Evolutionary conservation across 2,113 vertebrate genomes (phyloP).

Genomic region (Brachypodius melanocephalos): DNA sequence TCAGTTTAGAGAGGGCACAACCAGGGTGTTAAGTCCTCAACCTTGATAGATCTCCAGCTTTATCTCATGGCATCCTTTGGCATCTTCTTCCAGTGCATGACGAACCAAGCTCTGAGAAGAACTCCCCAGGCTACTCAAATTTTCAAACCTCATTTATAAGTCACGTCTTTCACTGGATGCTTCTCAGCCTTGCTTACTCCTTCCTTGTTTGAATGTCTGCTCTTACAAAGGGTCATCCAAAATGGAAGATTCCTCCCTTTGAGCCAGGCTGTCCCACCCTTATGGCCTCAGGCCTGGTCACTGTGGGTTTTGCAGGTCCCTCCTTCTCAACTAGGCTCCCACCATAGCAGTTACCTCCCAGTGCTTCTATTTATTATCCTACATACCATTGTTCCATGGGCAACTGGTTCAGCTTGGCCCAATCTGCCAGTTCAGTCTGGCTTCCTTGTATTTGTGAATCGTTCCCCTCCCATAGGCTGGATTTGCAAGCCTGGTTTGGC

Average conservation of each 20-base stretch:
- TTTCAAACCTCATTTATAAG: neutral
- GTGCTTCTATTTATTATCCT: neutral
- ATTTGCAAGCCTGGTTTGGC: neutral
- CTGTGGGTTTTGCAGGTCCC: fast-evolving
- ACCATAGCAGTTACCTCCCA: fast-evolving
- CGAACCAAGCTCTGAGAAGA: neutral
- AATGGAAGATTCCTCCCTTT: neutral
- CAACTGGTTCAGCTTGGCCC: neutral
- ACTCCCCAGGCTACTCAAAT: neutral
- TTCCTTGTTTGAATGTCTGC: neutral
- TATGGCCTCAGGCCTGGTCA: neutral
- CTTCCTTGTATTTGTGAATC: neutral
- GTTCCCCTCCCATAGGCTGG: neutral
- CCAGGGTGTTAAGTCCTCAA: neutral
- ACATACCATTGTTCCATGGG: fast-evolving
- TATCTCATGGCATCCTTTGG: neutral
- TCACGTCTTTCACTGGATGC: neutral
- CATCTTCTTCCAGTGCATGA: neutral
- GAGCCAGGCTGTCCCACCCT: neutral
- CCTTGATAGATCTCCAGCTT: fast-evolving
- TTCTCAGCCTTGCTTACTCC: neutral
- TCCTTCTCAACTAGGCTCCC: neutral
- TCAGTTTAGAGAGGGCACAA: neutral
- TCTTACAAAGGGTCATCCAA: neutral
- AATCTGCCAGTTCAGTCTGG: neutral